Percentiles rank a stretch among this genome's conserved stretches.
phyloP scores from a whole-genome alignment of 2,797 vertebrate species.

The Mustela erminea region DNA sequence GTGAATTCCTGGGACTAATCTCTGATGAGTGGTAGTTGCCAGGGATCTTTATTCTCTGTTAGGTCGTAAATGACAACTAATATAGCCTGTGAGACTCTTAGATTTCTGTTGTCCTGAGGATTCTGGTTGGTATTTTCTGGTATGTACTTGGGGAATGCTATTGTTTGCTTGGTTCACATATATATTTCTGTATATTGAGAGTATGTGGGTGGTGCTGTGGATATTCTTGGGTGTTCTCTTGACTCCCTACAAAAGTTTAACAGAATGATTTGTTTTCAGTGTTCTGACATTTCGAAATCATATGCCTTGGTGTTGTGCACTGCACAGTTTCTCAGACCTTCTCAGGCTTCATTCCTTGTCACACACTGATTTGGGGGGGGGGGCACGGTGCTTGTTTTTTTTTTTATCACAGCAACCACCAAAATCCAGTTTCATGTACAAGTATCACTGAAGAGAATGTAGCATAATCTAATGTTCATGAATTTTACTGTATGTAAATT shows the following conservation, averaged over 20 bases:
- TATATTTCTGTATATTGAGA: background rate
- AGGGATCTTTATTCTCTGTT: background rate
- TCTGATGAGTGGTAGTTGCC: background rate
- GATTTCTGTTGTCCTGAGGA: background rate
- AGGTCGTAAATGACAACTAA: background rate
- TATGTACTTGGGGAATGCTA: background rate
- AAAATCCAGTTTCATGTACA: background rate
- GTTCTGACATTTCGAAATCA: background rate
- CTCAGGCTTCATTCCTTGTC: background rate
- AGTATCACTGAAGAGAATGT: background rate
- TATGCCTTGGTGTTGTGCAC: background rate
- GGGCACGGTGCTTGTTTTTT: background rate
- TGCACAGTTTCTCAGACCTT: background rate
- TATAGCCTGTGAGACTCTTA: background rate
- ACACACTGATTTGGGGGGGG: background rate
- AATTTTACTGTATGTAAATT: background rate
- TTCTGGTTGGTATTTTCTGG: background rate
- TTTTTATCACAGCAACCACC: background rate
- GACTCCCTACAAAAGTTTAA: background rate
- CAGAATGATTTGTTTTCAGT: background rate
- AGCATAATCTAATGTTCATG: background rate
- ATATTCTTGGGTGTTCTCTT: background rate
- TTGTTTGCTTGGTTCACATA: background rate
- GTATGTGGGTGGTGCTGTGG: background rate
- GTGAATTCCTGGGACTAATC: background rate